Evolutionary conservation across 2,113 vertebrate genomes (phyloP).

Genomic region (Tricholaema leucomelas): DNA sequence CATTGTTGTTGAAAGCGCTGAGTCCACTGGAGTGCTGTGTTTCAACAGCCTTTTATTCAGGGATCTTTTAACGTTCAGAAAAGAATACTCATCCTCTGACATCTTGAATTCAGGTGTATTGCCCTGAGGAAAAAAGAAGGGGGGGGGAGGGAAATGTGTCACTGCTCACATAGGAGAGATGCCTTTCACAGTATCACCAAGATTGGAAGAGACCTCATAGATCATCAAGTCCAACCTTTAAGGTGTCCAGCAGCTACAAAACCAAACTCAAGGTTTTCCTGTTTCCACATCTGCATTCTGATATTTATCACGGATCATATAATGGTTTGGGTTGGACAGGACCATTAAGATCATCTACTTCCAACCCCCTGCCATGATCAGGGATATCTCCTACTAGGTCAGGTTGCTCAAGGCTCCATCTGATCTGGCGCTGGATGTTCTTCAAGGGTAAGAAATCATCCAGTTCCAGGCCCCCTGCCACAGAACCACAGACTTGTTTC

Average conservation of each 20-base stretch:
- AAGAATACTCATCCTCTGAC: constrained; percentile 56
- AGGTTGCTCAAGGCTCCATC: too few relatives aligned
- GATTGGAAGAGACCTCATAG: too few relatives aligned
- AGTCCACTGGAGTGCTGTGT: constrained; percentile 60
- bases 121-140: neutral
- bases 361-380: too few relatives aligned
- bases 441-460: too few relatives aligned
- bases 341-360: too few relatives aligned
- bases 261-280: neutral
- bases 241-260: neutral
- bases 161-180: neutral
- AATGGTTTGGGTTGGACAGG: too few relatives aligned
- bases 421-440: too few relatives aligned
- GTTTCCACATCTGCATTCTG: neutral
- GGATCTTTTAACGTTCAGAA: constrained; percentile 46
- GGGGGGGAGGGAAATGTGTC: neutral
- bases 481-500: too few relatives aligned
- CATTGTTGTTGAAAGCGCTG: neutral
- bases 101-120: constrained; percentile 11
- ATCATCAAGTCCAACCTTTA: too few relatives aligned
- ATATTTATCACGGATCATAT: neutral
- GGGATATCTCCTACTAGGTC: too few relatives aligned
- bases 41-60: neutral
- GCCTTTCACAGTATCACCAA: too few relatives aligned
- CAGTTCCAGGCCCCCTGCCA: too few relatives aligned